A percentile compares a stretch with the other conserved stretches of the same genome.
Conservation (phyloP, 2,113 vertebrate genomes). For the Muntiacus muntjak region DNA sequence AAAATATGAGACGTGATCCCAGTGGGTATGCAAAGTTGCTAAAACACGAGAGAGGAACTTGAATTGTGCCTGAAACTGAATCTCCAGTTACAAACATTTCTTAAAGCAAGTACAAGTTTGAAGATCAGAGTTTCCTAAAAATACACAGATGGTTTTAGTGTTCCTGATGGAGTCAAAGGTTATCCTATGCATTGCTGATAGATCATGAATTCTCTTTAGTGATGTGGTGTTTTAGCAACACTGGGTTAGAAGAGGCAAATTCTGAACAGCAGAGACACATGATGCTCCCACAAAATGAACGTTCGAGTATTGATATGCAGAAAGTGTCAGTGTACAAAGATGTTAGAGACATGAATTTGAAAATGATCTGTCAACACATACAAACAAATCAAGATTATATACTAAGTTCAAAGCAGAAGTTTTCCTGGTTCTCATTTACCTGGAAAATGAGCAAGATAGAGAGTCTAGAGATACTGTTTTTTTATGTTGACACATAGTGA, state of each 20-base stretch:
- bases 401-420: not conserved
- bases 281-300: not conserved
- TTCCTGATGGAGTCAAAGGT: not conserved
- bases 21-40: not conserved
- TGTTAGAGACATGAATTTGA: not conserved
- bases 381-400: not conserved
- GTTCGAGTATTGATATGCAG: not conserved
- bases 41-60: not conserved
- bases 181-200: not conserved
- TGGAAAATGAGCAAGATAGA: not conserved
- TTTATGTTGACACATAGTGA: not conserved
- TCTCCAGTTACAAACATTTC: not conserved
- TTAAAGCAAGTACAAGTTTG: not conserved
- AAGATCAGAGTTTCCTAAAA: not conserved
- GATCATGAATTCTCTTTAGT: not conserved
- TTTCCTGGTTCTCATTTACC: conserved; percentile 3
- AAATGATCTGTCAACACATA: not conserved
- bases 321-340: not conserved
- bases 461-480: not conserved
- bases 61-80: not conserved
- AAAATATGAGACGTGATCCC: not conserved
- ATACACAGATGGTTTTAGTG: not conserved
- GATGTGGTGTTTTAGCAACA: not conserved
- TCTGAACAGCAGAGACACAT: not conserved
- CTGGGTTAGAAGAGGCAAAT: not conserved